Evolutionary conservation across 2,888 invertebrate genomes (phyloP), one percentile per base, ranked within the genome.

Genomic region (Sphecodes monilicornis): DNA sequence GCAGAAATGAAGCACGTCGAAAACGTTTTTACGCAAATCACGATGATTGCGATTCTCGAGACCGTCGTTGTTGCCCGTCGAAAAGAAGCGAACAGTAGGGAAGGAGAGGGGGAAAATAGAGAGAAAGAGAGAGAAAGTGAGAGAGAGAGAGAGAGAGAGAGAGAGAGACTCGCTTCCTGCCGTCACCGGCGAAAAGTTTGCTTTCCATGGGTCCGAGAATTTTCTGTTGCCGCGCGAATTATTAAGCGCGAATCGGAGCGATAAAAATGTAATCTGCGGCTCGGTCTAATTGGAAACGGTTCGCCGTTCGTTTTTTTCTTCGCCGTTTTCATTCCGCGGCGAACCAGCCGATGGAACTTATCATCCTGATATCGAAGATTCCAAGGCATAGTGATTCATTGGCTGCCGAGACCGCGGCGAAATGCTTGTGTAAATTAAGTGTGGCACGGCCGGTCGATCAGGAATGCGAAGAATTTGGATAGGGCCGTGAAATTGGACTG

Each of bases 161-260:
- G 50, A 22, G 50, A n/a, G 22, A 39, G 22, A 18, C 18, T 4
- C n/a, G 50, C 26, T 43, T 50, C 10, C 39, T 32, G 22, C 16
- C 72, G 36, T 16, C 72, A 22, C 32, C 64, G 16, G 11, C 3
- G 18, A 36, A 77, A 32, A 66, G 22, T 66, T 80, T 8, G 32
- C 29, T 71, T 77, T 54, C 66, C 26, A 18, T 22, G 60, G 60
- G 16, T 66, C 39, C 50, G 18, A 18, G 64, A 76, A 76, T 50
- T 76, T 80, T 71, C 76, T n/a, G 71, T 46, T 70, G 71, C 36
- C 26, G 16, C 36, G 29, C n/a, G 3, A 64, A 75, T 46, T 68
- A 43, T 71, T 36, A 26, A 71, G n/a, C 29, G n/a, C n/a, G 18
- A 78, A 69, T 74, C 46, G 68, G 29, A 13, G n/a, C 68, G 57